Percentiles rank a stretch among this genome's conserved stretches.
Conservation (phyloP, 2,797 vertebrate genomes). For the Gymnodraco acuticeps region DNA sequence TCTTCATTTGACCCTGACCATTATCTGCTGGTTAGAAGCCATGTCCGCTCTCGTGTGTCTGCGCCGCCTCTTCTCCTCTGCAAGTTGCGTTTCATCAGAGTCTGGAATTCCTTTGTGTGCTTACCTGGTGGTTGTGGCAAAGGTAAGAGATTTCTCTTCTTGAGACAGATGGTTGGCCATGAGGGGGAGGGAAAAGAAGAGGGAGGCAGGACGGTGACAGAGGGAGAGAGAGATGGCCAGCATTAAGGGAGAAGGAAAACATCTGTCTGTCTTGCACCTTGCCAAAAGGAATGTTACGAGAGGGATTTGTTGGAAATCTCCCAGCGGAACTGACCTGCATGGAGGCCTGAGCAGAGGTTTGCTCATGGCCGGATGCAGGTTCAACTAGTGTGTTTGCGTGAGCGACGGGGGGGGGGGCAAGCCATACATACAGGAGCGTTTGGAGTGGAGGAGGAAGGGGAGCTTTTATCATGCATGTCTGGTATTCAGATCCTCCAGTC, state of each 20-base stretch:
- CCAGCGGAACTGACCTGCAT: slow-evolving; percentile 49
- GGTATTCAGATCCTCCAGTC: slow-evolving; percentile 78
- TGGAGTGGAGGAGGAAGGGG: slow-evolving; percentile 55
- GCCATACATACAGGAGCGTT: slow-evolving; percentile 50
- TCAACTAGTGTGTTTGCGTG: slow-evolving; percentile 46
- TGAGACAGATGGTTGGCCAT: slow-evolving; percentile 34
- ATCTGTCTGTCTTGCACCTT: slow-evolving; percentile 61
- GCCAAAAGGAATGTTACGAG: slow-evolving; percentile 64
- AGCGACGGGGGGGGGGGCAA: slow-evolving; percentile 12
- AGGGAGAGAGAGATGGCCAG: slow-evolving; percentile 38
- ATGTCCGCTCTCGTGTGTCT: slow-evolving; percentile 32
- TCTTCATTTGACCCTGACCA: slow-evolving; percentile 62
- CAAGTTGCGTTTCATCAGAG: slow-evolving; percentile 28
- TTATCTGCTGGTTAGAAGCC: slow-evolving; percentile 38
- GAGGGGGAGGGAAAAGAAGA: slow-evolving; percentile 29
- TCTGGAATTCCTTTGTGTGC: slow-evolving; percentile 18
- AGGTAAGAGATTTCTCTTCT: slow-evolving; percentile 68
- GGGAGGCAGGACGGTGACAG: slow-evolving; percentile 28
- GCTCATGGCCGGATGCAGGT: slow-evolving; percentile 58
- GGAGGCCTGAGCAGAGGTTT: slow-evolving; percentile 40
- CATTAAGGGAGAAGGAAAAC: slow-evolving; percentile 33
- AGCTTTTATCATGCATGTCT: slow-evolving; percentile 79
- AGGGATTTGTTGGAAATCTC: slow-evolving; percentile 63
- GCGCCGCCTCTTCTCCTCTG: slow-evolving; percentile 14
- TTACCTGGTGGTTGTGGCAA: slow-evolving; percentile 60